Evolutionary conservation across 2,797 vertebrate genomes (phyloP).

Genomic region (Melanotaenia boesemani): DNA sequence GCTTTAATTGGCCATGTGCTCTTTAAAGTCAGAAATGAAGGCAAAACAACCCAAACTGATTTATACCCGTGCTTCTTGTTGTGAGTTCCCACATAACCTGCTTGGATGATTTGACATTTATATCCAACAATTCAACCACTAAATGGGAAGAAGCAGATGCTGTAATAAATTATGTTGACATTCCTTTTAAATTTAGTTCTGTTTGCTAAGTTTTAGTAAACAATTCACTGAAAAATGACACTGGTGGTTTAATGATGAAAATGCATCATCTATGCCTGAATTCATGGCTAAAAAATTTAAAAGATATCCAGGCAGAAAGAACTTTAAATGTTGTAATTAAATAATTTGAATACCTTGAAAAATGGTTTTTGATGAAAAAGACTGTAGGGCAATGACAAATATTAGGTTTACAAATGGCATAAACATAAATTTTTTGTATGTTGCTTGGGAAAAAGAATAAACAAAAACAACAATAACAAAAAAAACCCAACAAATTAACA

Average conservation of each 20-base stretch:
- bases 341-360: background rate
- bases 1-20: no score
- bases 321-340: background rate
- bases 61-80: slow-evolving; percentile 1
- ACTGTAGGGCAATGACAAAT: background rate
- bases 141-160: background rate
- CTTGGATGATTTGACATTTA: slow-evolving; percentile 15
- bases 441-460: background rate
- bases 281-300: background rate
- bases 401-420: background rate
- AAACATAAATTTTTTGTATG: slow-evolving; percentile 24
- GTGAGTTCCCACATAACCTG: slow-evolving; percentile 12
- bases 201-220: background rate
- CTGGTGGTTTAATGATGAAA: background rate
- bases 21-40: no score
- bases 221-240: background rate
- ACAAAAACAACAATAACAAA: background rate
- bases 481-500: background rate
- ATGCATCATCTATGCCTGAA: background rate
- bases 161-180: background rate
- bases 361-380: background rate
- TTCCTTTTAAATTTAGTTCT: background rate
- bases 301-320: background rate
- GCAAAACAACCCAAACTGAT: no score
- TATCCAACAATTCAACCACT: slow-evolving; percentile 15